A percentile compares a stretch with the other conserved stretches of the same genome.
Conservation (phyloP, 1,140 invertebrate genomes). For the Dinothrombium tinctorium region DNA sequence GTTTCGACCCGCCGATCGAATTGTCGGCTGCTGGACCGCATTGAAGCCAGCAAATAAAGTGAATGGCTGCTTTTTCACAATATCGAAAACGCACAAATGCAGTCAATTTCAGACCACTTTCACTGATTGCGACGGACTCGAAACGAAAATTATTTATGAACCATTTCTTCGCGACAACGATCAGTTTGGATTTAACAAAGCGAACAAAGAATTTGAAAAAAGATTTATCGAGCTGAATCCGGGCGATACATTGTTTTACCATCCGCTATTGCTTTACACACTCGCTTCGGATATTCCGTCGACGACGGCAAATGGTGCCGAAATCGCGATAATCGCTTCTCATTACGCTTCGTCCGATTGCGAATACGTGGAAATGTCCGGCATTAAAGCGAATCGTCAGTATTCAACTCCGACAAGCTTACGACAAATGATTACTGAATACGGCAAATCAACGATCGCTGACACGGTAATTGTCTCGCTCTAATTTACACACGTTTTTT, state of each 20-base stretch:
- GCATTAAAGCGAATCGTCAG: no score
- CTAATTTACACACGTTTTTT: no score
- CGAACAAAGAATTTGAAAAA: no score
- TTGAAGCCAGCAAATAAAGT: constrained; percentile 30
- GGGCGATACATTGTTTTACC: constrained; percentile 75
- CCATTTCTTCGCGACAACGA: not conserved
- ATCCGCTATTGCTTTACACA: constrained; percentile 43
- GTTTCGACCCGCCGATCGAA: constrained; percentile 45
- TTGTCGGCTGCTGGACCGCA: constrained; percentile 70
- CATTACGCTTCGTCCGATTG: constrained; percentile 53
- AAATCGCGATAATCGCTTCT: constrained; percentile 38
- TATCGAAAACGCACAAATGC: constrained; percentile 49
- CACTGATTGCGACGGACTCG: constrained; percentile 36
- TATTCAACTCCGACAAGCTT: no score
- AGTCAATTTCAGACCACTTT: constrained; percentile 42
- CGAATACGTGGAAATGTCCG: constrained; percentile 36
- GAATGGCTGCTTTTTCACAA: constrained; percentile 61
- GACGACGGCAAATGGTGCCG: constrained; percentile 38
- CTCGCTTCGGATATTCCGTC: constrained; percentile 59
- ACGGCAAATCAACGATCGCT: no score
- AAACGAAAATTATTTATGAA: constrained; percentile 14
- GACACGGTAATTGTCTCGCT: no score
- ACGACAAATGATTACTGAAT: no score
- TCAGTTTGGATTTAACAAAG: not conserved
- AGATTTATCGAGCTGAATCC: constrained; percentile 41